Evolutionary conservation across 2,888 invertebrate genomes (phyloP).

Genomic region (Oxyteleia sp.): DNA sequence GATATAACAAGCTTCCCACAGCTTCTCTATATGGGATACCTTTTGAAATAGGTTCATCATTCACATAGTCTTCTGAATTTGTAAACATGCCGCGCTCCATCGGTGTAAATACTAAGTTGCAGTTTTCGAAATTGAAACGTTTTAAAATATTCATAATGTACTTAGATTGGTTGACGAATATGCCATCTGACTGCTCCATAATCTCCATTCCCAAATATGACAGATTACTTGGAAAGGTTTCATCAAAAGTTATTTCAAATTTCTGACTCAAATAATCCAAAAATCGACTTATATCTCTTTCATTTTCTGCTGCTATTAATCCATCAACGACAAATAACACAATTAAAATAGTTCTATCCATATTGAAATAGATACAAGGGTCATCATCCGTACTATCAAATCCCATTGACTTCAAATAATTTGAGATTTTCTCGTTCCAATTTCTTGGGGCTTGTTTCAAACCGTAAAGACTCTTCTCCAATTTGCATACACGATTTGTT

Average conservation of each 20-base stretch:
- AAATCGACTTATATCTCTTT: neutral
- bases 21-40: neutral
- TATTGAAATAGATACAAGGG: conserved; percentile 78
- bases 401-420: no score
- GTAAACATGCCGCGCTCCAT: conserved; percentile 8
- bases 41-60: neutral
- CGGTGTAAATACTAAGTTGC: neutral
- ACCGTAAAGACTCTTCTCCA: no score
- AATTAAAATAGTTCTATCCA: conserved; percentile 70
- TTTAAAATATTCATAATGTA: neutral
- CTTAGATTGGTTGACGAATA: neutral
- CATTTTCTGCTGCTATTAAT: conserved; percentile 68
- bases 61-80: neutral
- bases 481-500: no score
- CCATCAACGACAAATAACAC: conserved; percentile 77
- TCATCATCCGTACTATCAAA: conserved; percentile 76
- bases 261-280: neutral
- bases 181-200: neutral
- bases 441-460: no score
- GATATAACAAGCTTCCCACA: neutral
- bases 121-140: neutral
- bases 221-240: neutral
- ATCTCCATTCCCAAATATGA: conserved; percentile 5
- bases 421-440: no score
- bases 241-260: neutral